phyloP scores from a whole-genome alignment of 2,113 vertebrate genomes.

The Elanus axillaris region DNA sequence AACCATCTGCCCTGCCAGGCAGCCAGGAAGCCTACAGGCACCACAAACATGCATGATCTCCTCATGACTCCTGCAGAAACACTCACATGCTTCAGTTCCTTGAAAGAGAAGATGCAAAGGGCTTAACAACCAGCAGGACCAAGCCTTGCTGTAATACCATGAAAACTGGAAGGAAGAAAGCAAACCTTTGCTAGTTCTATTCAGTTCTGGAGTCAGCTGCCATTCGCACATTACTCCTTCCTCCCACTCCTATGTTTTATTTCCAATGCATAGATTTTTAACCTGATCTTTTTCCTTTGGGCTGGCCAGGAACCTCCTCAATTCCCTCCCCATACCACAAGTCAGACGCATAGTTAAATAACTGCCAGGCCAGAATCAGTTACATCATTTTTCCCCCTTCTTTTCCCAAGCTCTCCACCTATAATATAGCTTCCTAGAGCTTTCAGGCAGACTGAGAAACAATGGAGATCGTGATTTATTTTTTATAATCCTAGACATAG shows the following conservation, averaged over 20 bases:
- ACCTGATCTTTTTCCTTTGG: neutral
- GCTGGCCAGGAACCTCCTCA: neutral
- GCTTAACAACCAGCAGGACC: neutral
- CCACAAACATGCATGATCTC: neutral
- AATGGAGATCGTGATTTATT: neutral
- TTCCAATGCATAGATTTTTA: neutral
- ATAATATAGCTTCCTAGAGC: neutral
- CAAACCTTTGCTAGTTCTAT: neutral
- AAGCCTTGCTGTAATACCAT: neutral
- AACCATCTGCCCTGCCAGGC: neutral
- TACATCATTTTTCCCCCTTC: neutral
- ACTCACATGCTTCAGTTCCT: neutral
- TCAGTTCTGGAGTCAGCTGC: neutral
- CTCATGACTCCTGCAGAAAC: neutral
- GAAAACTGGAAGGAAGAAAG: neutral
- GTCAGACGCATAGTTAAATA: neutral
- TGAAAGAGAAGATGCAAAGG: neutral
- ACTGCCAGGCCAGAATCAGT: neutral
- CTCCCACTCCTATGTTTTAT: neutral
- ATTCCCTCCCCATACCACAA: neutral
- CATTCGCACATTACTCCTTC: neutral
- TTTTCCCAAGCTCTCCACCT: neutral
- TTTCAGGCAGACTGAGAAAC: constrained; percentile 5
- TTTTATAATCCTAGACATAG: neutral
- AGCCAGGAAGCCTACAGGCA: neutral